A percentile compares a stretch with the other conserved stretches of the same genome.
phyloP scores from a whole-genome alignment of 2,113 vertebrate genomes.

The Hydrochoerus hydrochaeris region DNA sequence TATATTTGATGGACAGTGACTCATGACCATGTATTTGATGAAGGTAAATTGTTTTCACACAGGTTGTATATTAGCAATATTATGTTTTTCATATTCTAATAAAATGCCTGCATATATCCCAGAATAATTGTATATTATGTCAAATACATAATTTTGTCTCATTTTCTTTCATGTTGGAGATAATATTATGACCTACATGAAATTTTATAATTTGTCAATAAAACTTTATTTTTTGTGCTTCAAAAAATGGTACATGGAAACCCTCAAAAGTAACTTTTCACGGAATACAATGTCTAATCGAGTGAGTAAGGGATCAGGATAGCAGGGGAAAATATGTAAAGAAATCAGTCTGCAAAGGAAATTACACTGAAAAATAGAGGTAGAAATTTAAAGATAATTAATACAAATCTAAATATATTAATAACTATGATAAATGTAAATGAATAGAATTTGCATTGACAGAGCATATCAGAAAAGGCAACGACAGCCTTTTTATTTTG shows the following conservation, averaged over 20 bases:
- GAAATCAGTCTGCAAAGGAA: neutral
- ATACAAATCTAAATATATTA: neutral
- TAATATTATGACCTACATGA: too few relatives aligned
- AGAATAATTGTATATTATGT: too few relatives aligned
- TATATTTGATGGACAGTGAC: too few relatives aligned
- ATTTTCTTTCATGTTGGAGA: too few relatives aligned
- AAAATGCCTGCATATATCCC: too few relatives aligned
- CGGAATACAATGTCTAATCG: neutral
- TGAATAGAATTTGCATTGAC: neutral
- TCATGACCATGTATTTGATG: too few relatives aligned
- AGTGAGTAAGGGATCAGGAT: rapidly evolving
- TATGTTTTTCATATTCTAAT: too few relatives aligned
- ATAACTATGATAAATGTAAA: neutral
- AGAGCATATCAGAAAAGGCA: neutral
- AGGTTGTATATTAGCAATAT: too few relatives aligned
- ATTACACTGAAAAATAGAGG: neutral
- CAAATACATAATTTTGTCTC: too few relatives aligned
- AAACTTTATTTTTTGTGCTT: too few relatives aligned
- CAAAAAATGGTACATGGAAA: neutral
- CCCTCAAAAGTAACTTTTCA: neutral
- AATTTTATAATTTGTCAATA: too few relatives aligned
- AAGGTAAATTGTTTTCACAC: too few relatives aligned
- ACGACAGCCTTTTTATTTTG: neutral
- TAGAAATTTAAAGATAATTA: neutral
- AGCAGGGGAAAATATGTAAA: neutral